Conservation (phyloP, 2,797 vertebrate species). For the Microctenopoma stevenorrisi region DNA sequence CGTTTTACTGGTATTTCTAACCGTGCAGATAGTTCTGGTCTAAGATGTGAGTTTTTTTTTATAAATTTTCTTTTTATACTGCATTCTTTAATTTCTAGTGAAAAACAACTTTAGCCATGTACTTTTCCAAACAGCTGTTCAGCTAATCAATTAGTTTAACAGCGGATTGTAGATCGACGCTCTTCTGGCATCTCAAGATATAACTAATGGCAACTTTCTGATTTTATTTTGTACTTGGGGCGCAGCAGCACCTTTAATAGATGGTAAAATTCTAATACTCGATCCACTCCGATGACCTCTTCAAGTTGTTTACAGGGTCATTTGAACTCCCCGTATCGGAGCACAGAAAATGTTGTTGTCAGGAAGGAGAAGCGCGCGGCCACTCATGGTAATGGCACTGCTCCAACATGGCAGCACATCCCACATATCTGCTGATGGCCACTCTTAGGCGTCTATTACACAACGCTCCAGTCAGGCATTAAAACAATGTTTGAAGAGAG, state of each 20-base stretch:
- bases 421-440: conserved; percentile 19
- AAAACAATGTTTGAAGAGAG: background rate
- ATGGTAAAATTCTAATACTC: background rate
- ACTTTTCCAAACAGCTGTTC: too few species aligned
- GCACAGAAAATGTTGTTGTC: conserved; percentile 44
- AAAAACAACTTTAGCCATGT: too few species aligned
- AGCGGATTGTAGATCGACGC: too few species aligned
- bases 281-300: conserved; percentile 30
- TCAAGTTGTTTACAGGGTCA: conserved; percentile 48
- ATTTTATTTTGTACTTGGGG: background rate
- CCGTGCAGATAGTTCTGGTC: too few species aligned
- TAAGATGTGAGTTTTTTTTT: too few species aligned
- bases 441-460: conserved; percentile 15
- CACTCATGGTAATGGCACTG: conserved; percentile 21
- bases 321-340: conserved; percentile 16
- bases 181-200: background rate
- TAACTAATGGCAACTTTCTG: background rate
- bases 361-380: conserved; percentile 44
- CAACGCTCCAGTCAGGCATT: conserved; percentile 2
- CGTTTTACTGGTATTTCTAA: too few species aligned
- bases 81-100: too few species aligned
- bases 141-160: too few species aligned
- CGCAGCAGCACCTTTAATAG: conserved; percentile 4
- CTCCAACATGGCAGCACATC: conserved; percentile 35
- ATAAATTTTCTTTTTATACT: too few species aligned